Conservation (phyloP, 2,113 vertebrate genomes). For the Gobiocypris rarus region DNA sequence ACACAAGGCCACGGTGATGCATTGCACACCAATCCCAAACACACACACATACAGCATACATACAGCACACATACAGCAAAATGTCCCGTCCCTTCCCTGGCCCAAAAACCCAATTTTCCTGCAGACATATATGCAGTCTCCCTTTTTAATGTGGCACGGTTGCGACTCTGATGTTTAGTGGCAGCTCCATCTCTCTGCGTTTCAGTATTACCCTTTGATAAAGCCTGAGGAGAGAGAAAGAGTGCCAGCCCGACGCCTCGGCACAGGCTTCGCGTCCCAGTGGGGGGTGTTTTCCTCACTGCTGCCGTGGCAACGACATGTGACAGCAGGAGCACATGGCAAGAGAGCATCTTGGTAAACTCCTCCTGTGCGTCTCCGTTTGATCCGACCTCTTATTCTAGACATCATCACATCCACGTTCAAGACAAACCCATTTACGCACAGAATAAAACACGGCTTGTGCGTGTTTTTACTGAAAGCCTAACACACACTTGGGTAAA, state of each 20-base stretch:
- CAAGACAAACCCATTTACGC: constrained; percentile 1
- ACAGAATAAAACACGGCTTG: constrained; percentile 10
- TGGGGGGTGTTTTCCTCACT: constrained; percentile 74
- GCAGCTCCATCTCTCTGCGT: constrained; percentile 66
- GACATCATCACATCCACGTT: constrained; percentile 29
- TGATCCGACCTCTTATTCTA: constrained; percentile 15
- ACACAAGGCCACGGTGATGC: constrained; percentile 20
- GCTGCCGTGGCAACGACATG: constrained; percentile 69
- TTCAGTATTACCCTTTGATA: constrained; percentile 64
- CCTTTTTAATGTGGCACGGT: constrained; percentile 40
- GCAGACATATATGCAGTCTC: constrained; percentile 41
- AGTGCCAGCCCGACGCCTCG: constrained; percentile 49
- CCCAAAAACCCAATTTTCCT: constrained; percentile 22
- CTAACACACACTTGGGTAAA: constrained; percentile 45
- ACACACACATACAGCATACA: neutral
- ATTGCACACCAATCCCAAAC: neutral
- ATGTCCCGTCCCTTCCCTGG: neutral
- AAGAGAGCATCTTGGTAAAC: constrained; percentile 44
- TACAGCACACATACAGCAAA: constrained; percentile 27
- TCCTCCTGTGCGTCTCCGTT: constrained; percentile 37
- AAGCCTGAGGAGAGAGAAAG: constrained; percentile 64
- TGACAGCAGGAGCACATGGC: constrained; percentile 75
- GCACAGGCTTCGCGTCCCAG: constrained; percentile 59
- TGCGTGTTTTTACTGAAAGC: constrained; percentile 39
- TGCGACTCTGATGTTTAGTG: constrained; percentile 65